Evolutionary conservation across 1,140 invertebrate genomes (phyloP), one percentile per base, ranked within the genome.

Genomic region (Wiebesia pumilae): DNA sequence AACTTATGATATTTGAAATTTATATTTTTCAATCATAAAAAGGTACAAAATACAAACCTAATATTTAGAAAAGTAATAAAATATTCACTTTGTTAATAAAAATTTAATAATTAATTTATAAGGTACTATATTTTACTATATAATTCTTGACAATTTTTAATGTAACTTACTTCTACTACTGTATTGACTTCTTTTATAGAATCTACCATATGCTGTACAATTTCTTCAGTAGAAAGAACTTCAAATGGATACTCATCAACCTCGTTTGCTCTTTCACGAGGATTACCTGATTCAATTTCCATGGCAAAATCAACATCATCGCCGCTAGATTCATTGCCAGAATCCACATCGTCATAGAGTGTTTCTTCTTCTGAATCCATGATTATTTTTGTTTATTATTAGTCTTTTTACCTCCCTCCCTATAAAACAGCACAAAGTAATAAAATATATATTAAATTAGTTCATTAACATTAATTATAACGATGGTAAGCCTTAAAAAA

Each of bases 161-260:
- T 27, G 33, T 54, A 14, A 58, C 94, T 94, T 95, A 97, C 97
- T 95, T 97, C 97, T 89, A 97, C 96, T 89, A 98, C 97, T 82
- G 95, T 96, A 93, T 97, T 98, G 84, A 99, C 98, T 94, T 99
- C 98, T 95, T 98, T 98, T 89, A 99, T 99, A 91, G 96, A 98
- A 93, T 99, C 98, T 73, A 98, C 96, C 98, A 99, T 99, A 94
- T 99, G 97, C 92, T 98, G 97, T 82, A 99, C 98, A 92, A 99
- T 99, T 95, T 98, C 96, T 92, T 99, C 98, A 40, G 98, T 98
- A 65, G 97, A 97, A 78, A 99, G 95, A 86, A 99, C 98, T 95
- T 99, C 97, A 94, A 97, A 99, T 58, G 97, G 97, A 95, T 98
- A 99, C 88, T 99, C 98, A 89, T 99, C 97, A 69, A 96, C 94